Conservation (phyloP, 1,140 invertebrate species). For the Rhopalosiphum padi region DNA sequence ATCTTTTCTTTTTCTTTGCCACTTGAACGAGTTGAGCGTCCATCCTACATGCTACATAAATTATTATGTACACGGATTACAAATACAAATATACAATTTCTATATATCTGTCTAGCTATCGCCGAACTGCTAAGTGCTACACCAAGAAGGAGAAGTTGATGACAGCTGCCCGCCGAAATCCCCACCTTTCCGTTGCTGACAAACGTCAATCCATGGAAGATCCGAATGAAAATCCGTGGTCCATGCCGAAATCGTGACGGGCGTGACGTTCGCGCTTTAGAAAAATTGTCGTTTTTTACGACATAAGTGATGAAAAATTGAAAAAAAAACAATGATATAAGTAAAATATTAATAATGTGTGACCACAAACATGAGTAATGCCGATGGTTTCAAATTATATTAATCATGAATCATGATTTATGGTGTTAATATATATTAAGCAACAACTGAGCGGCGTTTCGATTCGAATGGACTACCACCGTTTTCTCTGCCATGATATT, state of each 20-base stretch:
- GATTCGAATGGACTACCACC: neutral
- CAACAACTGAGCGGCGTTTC: neutral
- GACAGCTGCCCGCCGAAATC: neutral
- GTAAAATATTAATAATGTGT: neutral
- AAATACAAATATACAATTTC: too few relatives aligned
- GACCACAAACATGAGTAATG: neutral
- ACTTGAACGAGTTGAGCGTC: too few relatives aligned
- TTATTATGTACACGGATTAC: too few relatives aligned
- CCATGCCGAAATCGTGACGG: too few relatives aligned
- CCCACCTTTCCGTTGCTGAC: neutral
- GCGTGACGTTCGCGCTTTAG: too few relatives aligned
- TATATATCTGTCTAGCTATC: too few relatives aligned
- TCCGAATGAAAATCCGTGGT: neutral
- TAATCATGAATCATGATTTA: neutral
- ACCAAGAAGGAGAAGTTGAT: too few relatives aligned
- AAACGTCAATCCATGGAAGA: conserved; percentile 36
- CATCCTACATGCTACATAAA: too few relatives aligned
- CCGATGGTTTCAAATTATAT: neutral
- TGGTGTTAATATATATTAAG: neutral
- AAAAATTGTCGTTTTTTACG: neutral
- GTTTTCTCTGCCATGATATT: conserved; percentile 30
- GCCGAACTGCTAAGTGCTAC: too few relatives aligned
- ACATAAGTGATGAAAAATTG: neutral
- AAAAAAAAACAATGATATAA: neutral
- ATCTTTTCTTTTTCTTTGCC: too few relatives aligned